Evolutionary conservation across 2,113 vertebrate genomes (phyloP).

Genomic region (Hypanus sabinus): DNA sequence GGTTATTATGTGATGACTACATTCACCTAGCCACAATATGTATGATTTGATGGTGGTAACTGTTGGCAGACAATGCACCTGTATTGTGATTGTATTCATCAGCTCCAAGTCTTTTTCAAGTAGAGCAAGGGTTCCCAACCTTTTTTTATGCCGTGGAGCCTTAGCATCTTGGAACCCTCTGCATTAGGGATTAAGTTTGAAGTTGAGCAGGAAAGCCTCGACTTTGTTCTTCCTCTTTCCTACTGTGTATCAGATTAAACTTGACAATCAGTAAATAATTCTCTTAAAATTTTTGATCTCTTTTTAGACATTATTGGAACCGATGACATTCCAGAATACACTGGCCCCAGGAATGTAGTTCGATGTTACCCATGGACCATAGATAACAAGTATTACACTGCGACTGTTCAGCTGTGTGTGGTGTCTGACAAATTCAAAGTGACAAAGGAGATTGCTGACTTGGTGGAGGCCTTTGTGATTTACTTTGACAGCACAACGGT

Average conservation of each 20-base stretch:
- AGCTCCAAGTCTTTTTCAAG: too few species aligned
- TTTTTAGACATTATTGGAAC: constrained; percentile 72
- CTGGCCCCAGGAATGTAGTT: constrained; percentile 56
- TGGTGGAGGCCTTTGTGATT: constrained; percentile 81
- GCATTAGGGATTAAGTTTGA: neutral
- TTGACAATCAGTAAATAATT: neutral
- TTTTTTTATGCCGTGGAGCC: too few species aligned
- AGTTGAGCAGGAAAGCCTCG: too few species aligned
- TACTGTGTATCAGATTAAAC: neutral
- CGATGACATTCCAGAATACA: constrained; percentile 61
- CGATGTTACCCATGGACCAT: constrained; percentile 90
- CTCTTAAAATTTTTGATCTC: neutral
- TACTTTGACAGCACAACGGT: constrained; percentile 87
- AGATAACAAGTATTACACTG: constrained; percentile 95
- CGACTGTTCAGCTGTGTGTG: constrained; percentile 77
- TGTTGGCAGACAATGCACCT: neutral
- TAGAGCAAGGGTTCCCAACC: too few species aligned
- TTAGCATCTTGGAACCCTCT: too few species aligned
- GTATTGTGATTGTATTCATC: too few species aligned
- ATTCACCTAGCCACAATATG: neutral
- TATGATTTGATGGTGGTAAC: neutral
- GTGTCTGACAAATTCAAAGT: constrained; percentile 71
- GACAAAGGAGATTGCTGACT: constrained; percentile 74
- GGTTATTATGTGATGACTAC: too few species aligned
- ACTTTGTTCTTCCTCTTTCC: neutral